phyloP scores from a whole-genome alignment of 1,140 invertebrate genomes.

The Dinoponera quadriceps region DNA sequence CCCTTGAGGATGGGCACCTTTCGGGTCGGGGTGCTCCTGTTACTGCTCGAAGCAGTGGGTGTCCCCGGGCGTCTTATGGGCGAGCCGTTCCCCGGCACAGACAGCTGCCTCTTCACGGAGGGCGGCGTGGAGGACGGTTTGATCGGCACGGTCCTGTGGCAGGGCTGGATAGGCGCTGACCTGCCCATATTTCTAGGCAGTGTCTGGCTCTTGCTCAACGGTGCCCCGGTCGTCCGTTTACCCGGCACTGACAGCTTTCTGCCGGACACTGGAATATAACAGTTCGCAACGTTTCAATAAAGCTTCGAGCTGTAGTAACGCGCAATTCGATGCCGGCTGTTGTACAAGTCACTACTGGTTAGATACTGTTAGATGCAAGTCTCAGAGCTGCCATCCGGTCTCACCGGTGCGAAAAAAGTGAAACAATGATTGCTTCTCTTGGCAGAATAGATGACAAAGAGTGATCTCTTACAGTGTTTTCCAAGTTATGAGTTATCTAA shows the following conservation, averaged over 20 bases:
- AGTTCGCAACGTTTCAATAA: slow-evolving; percentile 16
- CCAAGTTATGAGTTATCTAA: too few relatives aligned
- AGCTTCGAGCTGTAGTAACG: background rate
- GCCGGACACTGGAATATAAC: slow-evolving; percentile 87
- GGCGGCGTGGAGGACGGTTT: slow-evolving; percentile 93
- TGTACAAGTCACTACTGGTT: slow-evolving; percentile 1
- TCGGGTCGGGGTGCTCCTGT: slow-evolving; percentile 81
- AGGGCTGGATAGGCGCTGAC: slow-evolving; percentile 86
- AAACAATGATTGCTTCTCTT: too few relatives aligned
- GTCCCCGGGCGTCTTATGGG: slow-evolving; percentile 87
- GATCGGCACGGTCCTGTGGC: slow-evolving; percentile 86
- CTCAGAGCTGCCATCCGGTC: too few relatives aligned
- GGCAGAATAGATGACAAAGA: too few relatives aligned
- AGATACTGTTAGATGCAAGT: slow-evolving; percentile 25
- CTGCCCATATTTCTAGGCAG: slow-evolving; percentile 93
- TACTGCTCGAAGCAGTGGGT: slow-evolving; percentile 83
- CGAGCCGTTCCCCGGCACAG: slow-evolving; percentile 89
- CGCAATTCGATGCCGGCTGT: background rate
- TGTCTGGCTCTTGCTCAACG: slow-evolving; percentile 92
- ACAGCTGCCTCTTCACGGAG: slow-evolving; percentile 92
- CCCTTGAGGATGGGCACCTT: slow-evolving; percentile 88
- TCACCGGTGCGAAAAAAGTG: too few relatives aligned
- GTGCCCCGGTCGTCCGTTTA: slow-evolving; percentile 87
- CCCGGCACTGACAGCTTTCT: slow-evolving; percentile 90
- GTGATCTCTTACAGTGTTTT: too few relatives aligned